Conservation (phyloP, 92 coral and sea anemone species). For the Pocillopora meandrina region DNA sequence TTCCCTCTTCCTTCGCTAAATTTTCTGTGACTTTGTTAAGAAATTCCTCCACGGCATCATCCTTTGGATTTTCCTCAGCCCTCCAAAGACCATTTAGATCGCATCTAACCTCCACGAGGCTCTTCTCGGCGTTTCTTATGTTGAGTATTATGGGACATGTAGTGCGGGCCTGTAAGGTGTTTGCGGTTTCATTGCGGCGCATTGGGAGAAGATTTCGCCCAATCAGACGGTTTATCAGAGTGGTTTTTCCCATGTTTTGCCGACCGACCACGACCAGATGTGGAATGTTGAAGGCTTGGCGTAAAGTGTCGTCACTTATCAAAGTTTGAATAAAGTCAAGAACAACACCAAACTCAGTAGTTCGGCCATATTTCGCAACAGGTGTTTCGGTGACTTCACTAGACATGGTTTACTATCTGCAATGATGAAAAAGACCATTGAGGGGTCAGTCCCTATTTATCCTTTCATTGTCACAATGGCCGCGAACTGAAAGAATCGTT, state of each 20-base stretch:
- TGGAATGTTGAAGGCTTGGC: slow-evolving; percentile 66
- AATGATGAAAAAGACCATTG: background rate
- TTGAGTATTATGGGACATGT: slow-evolving; percentile 78
- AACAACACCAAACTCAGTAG: slow-evolving; percentile 71
- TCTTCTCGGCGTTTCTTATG: slow-evolving; percentile 52
- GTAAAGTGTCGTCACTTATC: slow-evolving; percentile 66
- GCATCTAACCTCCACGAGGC: slow-evolving; percentile 46
- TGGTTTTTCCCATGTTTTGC: slow-evolving; percentile 87
- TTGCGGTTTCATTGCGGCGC: slow-evolving; percentile 75
- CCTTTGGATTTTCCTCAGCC: slow-evolving; percentile 58
- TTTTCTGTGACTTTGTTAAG: slow-evolving; percentile 45
- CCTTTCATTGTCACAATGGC: too few relatives aligned
- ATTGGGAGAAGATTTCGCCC: slow-evolving; percentile 85
- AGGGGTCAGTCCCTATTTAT: too few relatives aligned
- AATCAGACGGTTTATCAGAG: slow-evolving; percentile 46
- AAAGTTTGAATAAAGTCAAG: slow-evolving; percentile 72
- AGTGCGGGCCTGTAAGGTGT: slow-evolving; percentile 79
- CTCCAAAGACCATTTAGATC: slow-evolving; percentile 18
- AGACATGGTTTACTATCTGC: slow-evolving; percentile 12
- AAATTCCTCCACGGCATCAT: slow-evolving; percentile 51
- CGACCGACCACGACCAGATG: slow-evolving; percentile 84
- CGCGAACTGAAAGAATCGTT: too few relatives aligned
- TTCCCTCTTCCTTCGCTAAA: slow-evolving; percentile 68
- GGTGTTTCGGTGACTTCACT: slow-evolving; percentile 30
- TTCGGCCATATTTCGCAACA: slow-evolving; percentile 59